phyloP scores from a whole-genome alignment of 2,797 vertebrate species.

The Hozukius guyotensis region DNA sequence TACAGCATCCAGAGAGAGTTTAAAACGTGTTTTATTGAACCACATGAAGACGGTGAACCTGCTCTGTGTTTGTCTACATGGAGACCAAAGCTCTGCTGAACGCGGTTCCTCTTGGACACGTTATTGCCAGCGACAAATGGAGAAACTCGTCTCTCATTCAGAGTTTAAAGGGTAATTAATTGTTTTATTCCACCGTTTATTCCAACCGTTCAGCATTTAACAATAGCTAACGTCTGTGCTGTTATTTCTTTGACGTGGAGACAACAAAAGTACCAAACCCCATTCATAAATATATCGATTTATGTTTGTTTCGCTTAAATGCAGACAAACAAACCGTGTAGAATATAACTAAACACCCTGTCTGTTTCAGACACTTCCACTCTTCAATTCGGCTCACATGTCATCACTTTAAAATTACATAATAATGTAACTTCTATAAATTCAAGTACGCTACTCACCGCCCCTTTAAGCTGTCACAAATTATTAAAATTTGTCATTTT shows the following conservation, averaged over 20 bases:
- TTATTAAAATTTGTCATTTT: accelerated
- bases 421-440: too few relatives aligned
- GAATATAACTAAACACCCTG: accelerated
- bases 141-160: slow-evolving; percentile 69
- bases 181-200: too few relatives aligned
- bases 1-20: too few relatives aligned
- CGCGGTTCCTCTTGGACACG: slow-evolving; percentile 72
- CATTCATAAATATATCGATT: background rate
- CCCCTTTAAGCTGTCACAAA: too few relatives aligned
- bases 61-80: slow-evolving; percentile 24
- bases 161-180: slow-evolving; percentile 68
- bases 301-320: background rate
- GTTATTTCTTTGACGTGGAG: accelerated
- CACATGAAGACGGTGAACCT: background rate
- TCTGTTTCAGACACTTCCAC: background rate
- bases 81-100: slow-evolving; percentile 52
- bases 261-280: too few relatives aligned
- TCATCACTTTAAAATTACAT: accelerated
- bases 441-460: accelerated
- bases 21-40: too few relatives aligned
- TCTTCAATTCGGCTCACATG: background rate
- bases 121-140: slow-evolving; percentile 76
- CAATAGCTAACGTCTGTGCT: accelerated
- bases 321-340: accelerated
- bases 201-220: too few relatives aligned